These are phyloP conservation scores for Axinella damicornis DNA, from an alignment of 37 sponge, comb jelly and placozoan genomes.

Conservation along the genomic window DNA sequence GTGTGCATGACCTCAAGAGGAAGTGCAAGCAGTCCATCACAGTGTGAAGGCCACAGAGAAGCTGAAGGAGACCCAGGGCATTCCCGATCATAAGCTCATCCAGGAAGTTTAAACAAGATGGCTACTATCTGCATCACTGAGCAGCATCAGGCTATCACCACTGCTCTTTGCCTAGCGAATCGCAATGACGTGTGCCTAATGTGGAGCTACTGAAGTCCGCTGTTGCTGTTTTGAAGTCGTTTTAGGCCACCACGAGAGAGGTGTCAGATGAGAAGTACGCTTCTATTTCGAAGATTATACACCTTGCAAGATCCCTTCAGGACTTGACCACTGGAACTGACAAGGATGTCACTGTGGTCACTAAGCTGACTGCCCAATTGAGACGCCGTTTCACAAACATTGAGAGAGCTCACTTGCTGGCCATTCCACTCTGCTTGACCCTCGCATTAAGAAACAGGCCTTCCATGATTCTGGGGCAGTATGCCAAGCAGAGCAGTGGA, in stretches of 20 bases:
- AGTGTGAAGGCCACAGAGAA: neutral
- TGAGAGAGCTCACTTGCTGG: neutral
- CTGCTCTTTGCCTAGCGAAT: conserved; percentile 24
- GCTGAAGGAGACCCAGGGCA: neutral
- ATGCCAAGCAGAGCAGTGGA: too few relatives aligned
- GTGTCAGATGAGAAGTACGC: neutral
- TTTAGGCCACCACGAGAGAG: conserved; percentile 11
- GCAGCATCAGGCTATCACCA: neutral
- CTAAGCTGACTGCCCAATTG: neutral
- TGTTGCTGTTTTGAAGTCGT: conserved; percentile 1
- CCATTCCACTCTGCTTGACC: neutral
- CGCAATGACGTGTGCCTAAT: too few relatives aligned
- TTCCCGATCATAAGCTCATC: conserved; percentile 2
- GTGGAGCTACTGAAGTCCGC: conserved; percentile 3
- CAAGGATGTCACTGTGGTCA: too few relatives aligned
- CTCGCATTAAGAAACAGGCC: neutral
- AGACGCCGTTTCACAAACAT: neutral
- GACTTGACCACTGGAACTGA: neutral
- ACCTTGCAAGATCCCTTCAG: neutral
- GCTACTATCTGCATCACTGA: conserved; percentile 11
- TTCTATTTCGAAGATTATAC: conserved; percentile 14
- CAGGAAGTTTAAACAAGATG: conserved; percentile 29
- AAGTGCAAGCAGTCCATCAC: neutral
- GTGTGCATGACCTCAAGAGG: neutral
- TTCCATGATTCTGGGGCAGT: neutral